Evolutionary conservation across 1,140 invertebrate species (phyloP).

Genomic region (Temnothorax nylanderi): DNA sequence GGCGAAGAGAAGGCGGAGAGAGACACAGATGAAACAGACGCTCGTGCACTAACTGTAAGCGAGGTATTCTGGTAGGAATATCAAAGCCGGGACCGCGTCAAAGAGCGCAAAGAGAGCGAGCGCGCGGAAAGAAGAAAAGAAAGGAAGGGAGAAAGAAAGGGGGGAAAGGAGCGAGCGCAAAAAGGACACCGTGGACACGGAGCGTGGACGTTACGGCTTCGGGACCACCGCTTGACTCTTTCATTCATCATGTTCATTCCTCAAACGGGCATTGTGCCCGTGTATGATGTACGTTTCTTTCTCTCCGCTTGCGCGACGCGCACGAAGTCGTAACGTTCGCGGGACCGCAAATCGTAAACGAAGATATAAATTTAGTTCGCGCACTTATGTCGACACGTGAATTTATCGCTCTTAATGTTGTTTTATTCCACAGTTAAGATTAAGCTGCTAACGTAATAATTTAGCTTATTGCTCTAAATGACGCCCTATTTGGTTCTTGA

Average conservation of each 20-base stretch:
- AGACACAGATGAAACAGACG: conserved; percentile 57
- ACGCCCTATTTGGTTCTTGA: background rate
- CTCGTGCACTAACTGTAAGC: conserved; percentile 72
- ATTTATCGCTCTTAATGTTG: background rate
- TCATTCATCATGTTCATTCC: conserved; percentile 72
- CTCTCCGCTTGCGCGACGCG: conserved; percentile 23
- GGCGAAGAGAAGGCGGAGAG: conserved; percentile 40
- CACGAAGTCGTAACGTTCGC: conserved; percentile 49
- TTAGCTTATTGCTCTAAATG: background rate
- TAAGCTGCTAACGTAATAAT: conserved; percentile 1
- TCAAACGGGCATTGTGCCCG: conserved; percentile 61
- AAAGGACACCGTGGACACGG: conserved; percentile 49
- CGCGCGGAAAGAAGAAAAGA: conserved; percentile 25
- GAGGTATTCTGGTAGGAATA: conserved; percentile 83
- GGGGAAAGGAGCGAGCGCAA: conserved; percentile 41
- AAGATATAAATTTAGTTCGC: conserved; percentile 45
- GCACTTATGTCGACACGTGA: background rate
- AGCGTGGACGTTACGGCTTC: conserved; percentile 69
- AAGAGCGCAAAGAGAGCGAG: conserved; percentile 71
- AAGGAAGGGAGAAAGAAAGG: conserved; percentile 32
- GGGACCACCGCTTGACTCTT: conserved; percentile 70
- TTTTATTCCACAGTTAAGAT: background rate
- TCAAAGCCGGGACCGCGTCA: conserved; percentile 80
- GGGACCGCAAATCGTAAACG: conserved; percentile 52
- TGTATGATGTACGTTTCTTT: conserved; percentile 59